Evolutionary conservation across 2,797 vertebrate species (phyloP), one percentile per base, ranked within the genome.

Genomic region (Limnodromus scolopaceus): DNA sequence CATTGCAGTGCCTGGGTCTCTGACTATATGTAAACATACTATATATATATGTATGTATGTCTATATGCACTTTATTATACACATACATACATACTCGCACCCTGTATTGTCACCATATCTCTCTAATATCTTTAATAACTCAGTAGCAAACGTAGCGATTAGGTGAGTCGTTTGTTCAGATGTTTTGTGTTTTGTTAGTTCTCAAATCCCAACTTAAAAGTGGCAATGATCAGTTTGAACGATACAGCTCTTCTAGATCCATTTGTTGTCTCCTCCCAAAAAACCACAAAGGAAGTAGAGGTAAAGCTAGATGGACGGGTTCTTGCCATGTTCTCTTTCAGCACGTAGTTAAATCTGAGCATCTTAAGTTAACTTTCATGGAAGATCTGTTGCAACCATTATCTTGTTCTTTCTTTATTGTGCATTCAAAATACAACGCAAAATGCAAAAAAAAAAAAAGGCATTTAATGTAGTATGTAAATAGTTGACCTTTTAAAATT

Each of bases 351-450:
- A 88, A 79, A 64, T 61, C 91, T 65, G 61, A 70, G 30, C 80
- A 39, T 91, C 63, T 49, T 38, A 32, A 95, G 94, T 96, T 71
- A 91, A 65, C 89, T 96, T 95, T 96, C 84, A 71, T 87, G 61
- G 96, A 98, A 98, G 98, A 97, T 97, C 98, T 98, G 99, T 98
- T 98, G 99, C 99, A 99, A 99, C 99, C 99, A 99, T 99, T 99
- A 99, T 99, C 99, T 97, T 98, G 90, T 97, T 98, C 98, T 98
- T 98, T 98, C 95, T 96, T 94, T 95, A 97, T 98, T 97, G 96
- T 98, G 98, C 98, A 95, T 96, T 98, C 98, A 97, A 96, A 91
- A 84, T 79, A 93, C 32, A 32, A 97, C 92, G 96, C 96, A 95
- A 91, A 93, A 85, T 91, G 89, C 34, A 36, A 46, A 63, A 43